phyloP scores from a whole-genome alignment of 1,140 invertebrate species.

The Neuroterus valhalla region DNA sequence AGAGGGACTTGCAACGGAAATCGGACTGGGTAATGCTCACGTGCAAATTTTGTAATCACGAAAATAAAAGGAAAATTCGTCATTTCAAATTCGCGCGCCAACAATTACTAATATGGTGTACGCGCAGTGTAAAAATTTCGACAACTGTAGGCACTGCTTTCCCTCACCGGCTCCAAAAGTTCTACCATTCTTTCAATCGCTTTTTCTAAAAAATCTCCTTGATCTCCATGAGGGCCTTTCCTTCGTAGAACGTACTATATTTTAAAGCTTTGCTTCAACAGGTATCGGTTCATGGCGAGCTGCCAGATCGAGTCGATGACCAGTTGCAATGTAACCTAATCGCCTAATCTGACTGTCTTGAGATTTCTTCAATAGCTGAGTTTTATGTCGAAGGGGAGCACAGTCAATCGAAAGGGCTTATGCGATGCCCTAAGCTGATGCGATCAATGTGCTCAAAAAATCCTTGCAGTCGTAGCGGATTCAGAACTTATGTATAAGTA shows the following conservation, averaged over 20 bases:
- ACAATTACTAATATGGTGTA: too few species aligned
- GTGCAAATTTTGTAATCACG: too few species aligned
- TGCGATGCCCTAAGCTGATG: neutral
- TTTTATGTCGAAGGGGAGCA: neutral
- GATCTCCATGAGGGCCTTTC: too few species aligned
- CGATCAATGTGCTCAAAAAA: constrained; percentile 16
- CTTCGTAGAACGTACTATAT: constrained; percentile 18
- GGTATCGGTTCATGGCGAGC: constrained; percentile 22
- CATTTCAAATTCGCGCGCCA: too few species aligned
- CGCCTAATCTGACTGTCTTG: constrained; percentile 15
- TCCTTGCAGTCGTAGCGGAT: neutral
- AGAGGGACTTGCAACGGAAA: too few species aligned
- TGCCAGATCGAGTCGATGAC: constrained; percentile 24
- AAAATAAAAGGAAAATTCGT: too few species aligned
- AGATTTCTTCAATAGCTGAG: constrained; percentile 12
- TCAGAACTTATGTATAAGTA: neutral
- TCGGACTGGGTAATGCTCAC: too few species aligned
- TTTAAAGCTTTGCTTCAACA: constrained; percentile 27
- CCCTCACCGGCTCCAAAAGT: too few species aligned
- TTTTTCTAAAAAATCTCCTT: too few species aligned
- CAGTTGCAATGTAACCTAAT: constrained; percentile 28
- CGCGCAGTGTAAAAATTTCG: too few species aligned
- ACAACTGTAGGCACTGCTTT: too few species aligned
- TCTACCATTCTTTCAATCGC: too few species aligned
- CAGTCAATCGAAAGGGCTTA: constrained; percentile 9